phyloP scores from a whole-genome alignment of 2,113 vertebrate genomes.

The Oryctolagus cuniculus region DNA sequence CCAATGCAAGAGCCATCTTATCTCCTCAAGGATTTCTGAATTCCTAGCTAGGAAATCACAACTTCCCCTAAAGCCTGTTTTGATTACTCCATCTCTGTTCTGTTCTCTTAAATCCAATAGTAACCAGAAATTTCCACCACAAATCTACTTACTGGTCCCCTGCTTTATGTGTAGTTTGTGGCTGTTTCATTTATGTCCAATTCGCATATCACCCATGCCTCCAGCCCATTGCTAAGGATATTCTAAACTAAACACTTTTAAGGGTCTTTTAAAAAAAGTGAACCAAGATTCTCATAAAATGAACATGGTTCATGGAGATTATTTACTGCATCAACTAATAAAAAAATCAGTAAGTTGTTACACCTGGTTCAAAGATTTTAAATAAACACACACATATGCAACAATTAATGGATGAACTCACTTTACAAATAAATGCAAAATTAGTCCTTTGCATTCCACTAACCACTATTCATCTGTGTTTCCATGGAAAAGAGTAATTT shows the following conservation, averaged over 20 bases:
- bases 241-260: background rate
- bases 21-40: background rate
- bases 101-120: background rate
- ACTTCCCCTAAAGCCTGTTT: background rate
- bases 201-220: background rate
- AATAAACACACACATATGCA: background rate
- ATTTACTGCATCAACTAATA: conserved; percentile 35
- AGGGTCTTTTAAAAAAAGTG: background rate
- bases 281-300: conserved; percentile 45
- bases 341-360: background rate
- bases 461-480: conserved; percentile 26
- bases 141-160: background rate
- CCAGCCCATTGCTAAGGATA: background rate
- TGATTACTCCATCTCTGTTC: background rate
- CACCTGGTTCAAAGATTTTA: conserved; percentile 44
- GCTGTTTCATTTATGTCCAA: background rate
- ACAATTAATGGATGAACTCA: background rate
- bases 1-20: background rate
- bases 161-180: background rate
- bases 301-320: conserved; percentile 53
- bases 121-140: background rate
- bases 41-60: background rate
- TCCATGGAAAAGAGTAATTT: background rate
- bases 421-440: conserved; percentile 55
- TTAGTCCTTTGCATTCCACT: background rate